Conservation (phyloP, 1,140 invertebrate genomes). For the Drosophila pandora region DNA sequence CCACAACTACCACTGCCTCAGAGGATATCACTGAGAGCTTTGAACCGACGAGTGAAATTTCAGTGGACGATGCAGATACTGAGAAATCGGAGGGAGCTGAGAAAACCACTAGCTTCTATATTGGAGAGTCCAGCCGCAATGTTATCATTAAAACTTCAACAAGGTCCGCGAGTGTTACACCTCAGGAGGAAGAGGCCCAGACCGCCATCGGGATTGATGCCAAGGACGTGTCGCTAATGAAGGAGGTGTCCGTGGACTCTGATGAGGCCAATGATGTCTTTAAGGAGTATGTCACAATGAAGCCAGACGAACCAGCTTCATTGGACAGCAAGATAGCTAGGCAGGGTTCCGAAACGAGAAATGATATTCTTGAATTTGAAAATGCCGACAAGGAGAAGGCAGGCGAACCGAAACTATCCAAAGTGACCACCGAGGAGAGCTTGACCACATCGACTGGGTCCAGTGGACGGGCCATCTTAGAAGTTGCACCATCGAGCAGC, state of each 20-base stretch:
- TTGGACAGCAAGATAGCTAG: slow-evolving; percentile 63
- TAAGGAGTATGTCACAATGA: slow-evolving; percentile 76
- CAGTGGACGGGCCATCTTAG: slow-evolving; percentile 61
- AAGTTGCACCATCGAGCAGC: slow-evolving; percentile 64
- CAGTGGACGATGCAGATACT: slow-evolving; percentile 73
- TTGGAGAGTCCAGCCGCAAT: slow-evolving; percentile 81
- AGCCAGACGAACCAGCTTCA: slow-evolving; percentile 44
- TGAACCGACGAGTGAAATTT: slow-evolving; percentile 77
- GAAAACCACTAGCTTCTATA: slow-evolving; percentile 80
- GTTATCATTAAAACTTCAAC: slow-evolving; percentile 75
- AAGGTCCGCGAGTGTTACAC: slow-evolving; percentile 59
- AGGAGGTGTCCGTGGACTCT: slow-evolving; percentile 76
- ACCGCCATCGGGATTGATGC: slow-evolving; percentile 59
- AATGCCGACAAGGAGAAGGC: slow-evolving; percentile 64
- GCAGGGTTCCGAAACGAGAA: slow-evolving; percentile 77
- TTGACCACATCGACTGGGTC: slow-evolving; percentile 70
- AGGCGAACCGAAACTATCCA: slow-evolving; percentile 55
- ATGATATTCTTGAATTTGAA: slow-evolving; percentile 75
- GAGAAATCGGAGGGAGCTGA: slow-evolving; percentile 65
- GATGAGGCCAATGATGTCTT: slow-evolving; percentile 75
- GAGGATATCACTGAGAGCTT: slow-evolving; percentile 78
- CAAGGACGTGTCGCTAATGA: slow-evolving; percentile 72
- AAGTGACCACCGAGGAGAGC: slow-evolving; percentile 71
- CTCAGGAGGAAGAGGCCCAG: slow-evolving; percentile 60
- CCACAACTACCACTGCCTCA: slow-evolving; percentile 68